Evolutionary conservation across 2,797 vertebrate species (phyloP).

Genomic region (Glossophaga mutica): DNA sequence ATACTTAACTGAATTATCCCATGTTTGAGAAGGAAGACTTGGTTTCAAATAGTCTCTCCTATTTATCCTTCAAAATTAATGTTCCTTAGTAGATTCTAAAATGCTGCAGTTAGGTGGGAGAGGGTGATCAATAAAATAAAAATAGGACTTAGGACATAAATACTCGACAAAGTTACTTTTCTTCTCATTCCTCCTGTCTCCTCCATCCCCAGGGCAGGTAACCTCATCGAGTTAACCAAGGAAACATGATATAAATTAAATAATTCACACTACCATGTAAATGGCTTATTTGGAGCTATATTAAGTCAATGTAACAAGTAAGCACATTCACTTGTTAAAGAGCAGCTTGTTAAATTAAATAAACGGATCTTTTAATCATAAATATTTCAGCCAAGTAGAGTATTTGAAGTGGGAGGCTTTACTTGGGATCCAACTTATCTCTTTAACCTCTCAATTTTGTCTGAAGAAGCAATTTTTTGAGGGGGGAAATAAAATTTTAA

Average conservation of each 20-base stretch:
- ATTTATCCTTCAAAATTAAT: not conserved
- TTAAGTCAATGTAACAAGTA: not conserved
- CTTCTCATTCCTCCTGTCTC: not conserved
- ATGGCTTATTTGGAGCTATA: not conserved
- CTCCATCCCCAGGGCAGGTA: not conserved
- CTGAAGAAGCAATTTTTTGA: not conserved
- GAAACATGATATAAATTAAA: not conserved
- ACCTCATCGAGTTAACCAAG: not conserved
- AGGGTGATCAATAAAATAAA: not conserved
- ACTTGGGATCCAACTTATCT: not conserved
- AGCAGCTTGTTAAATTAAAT: not conserved
- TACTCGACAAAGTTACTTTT: not conserved
- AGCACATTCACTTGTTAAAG: not conserved
- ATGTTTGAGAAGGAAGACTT: not conserved
- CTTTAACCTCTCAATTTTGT: conserved; percentile 20
- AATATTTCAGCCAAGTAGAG: not conserved
- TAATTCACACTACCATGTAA: not conserved
- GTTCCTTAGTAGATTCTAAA: not conserved
- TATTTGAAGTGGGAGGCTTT: not conserved
- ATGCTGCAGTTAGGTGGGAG: not conserved
- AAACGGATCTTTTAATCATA: not conserved
- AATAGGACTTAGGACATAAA: not conserved
- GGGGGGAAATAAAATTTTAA: not conserved
- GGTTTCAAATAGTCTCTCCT: not conserved
- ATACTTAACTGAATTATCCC: not conserved